A percentile compares a stretch with the other conserved stretches of the same genome.
These are phyloP conservation scores for Pavo muticus DNA, from an alignment of 2,113 vertebrate species.

Conservation along the genomic window DNA sequence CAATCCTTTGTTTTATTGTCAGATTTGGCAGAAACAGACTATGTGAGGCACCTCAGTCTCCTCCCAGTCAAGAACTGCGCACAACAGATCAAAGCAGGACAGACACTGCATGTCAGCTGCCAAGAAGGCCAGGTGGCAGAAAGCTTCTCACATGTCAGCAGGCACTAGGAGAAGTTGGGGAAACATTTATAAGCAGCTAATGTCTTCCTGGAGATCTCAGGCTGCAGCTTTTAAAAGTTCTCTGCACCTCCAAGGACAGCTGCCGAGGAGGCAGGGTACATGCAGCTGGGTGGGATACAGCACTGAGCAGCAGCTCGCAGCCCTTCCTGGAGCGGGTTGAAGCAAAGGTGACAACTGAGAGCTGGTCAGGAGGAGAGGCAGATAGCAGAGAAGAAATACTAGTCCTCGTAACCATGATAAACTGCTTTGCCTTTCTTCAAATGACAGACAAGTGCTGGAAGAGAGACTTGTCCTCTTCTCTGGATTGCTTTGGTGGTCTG, in stretches of 20 bases:
- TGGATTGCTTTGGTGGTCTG: conserved; percentile 60
- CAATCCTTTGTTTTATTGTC: conserved; percentile 14
- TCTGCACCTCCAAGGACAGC: not conserved
- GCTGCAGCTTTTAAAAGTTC: conserved; percentile 29
- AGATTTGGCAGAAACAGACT: conserved; percentile 15
- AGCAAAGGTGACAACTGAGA: not conserved
- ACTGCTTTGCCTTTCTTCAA: not conserved
- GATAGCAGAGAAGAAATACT: not conserved
- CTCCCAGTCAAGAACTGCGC: not conserved
- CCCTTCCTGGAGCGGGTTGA: not conserved
- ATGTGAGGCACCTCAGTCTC: not conserved
- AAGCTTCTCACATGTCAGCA: conserved; percentile 51
- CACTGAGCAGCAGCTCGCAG: fast-evolving
- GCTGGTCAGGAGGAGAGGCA: not conserved
- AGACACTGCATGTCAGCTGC: not conserved
- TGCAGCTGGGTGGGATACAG: not conserved
- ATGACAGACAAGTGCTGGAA: conserved; percentile 16
- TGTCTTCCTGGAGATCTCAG: not conserved
- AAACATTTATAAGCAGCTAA: conserved; percentile 21
- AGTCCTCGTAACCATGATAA: not conserved
- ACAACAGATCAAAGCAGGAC: conserved; percentile 21
- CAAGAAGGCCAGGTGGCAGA: conserved; percentile 67
- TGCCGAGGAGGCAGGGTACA: not conserved
- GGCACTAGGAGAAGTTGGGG: conserved; percentile 13
- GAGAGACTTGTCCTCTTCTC: not conserved